Evolutionary conservation across 1,140 invertebrate genomes (phyloP).

Genomic region (Araneus ventricosus): DNA sequence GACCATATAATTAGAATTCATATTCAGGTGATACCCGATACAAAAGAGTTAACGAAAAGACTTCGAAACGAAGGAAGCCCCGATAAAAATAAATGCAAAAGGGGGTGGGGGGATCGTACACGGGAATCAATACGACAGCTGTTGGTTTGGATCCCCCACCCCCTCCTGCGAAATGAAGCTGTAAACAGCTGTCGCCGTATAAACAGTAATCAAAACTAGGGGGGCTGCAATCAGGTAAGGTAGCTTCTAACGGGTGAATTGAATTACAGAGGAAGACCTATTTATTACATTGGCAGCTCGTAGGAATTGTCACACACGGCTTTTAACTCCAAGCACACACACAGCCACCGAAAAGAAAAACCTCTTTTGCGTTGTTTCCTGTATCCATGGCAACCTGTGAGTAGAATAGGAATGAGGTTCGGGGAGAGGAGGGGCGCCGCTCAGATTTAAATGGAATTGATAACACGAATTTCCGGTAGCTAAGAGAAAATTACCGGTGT

Average conservation of each 20-base stretch:
- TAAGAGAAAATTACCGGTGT: slow-evolving; percentile 33
- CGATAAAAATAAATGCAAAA: background rate
- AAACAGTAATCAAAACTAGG: background rate
- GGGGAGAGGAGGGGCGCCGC: background rate
- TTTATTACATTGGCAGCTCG: slow-evolving; percentile 7
- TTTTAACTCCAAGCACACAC: background rate
- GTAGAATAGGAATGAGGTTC: slow-evolving; percentile 1
- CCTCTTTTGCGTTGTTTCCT: background rate
- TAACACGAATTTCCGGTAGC: slow-evolving; percentile 29
- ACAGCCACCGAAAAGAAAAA: background rate
- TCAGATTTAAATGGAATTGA: slow-evolving; percentile 20
- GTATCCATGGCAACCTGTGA: background rate
- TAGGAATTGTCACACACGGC: slow-evolving; percentile 2
- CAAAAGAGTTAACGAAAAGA: background rate
- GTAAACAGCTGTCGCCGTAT: slow-evolving; percentile 17
- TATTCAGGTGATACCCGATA: slow-evolving; percentile 10
- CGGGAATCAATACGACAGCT: slow-evolving; percentile 4
- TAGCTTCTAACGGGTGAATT: background rate
- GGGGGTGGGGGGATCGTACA: background rate
- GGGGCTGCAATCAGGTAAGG: background rate
- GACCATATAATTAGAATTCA: slow-evolving; percentile 1
- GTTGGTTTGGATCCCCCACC: background rate
- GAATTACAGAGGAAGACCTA: slow-evolving; percentile 10
- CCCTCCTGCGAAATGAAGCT: background rate
- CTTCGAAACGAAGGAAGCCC: background rate